phyloP scores from a whole-genome alignment of 2,113 vertebrate species.

The Xerus inauris region DNA sequence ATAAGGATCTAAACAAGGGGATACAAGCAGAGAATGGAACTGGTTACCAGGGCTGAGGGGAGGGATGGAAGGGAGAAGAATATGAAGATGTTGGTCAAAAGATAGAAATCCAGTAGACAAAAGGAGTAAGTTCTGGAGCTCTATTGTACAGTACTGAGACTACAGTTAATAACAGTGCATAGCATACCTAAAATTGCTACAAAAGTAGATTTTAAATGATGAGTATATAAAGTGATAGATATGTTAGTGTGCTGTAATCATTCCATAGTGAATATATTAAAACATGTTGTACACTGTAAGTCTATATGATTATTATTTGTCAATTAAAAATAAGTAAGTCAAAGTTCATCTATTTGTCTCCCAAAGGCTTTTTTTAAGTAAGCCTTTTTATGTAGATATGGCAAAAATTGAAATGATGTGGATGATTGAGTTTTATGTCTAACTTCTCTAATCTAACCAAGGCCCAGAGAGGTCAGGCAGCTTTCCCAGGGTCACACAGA shows the following conservation, averaged over 20 bases:
- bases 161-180: neutral
- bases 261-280: neutral
- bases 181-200: neutral
- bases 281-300: neutral
- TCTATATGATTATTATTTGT: neutral
- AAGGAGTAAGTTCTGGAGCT: neutral
- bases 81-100: neutral
- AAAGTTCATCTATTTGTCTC: neutral
- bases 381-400: neutral
- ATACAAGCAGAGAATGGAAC: neutral
- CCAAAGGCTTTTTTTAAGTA: neutral
- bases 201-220: neutral
- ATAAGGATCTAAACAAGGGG: neutral
- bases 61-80: neutral
- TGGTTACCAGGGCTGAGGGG: neutral
- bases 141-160: neutral
- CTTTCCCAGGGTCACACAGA: neutral
- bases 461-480: neutral
- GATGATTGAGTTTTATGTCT: neutral
- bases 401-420: constrained; percentile 28
- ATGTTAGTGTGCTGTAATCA: neutral
- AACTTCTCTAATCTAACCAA: neutral
- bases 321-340: neutral
- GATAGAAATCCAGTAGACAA: neutral
- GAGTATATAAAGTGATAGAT: neutral